Conservation (phyloP, 2,113 vertebrate species). For the Menura novaehollandiae region DNA sequence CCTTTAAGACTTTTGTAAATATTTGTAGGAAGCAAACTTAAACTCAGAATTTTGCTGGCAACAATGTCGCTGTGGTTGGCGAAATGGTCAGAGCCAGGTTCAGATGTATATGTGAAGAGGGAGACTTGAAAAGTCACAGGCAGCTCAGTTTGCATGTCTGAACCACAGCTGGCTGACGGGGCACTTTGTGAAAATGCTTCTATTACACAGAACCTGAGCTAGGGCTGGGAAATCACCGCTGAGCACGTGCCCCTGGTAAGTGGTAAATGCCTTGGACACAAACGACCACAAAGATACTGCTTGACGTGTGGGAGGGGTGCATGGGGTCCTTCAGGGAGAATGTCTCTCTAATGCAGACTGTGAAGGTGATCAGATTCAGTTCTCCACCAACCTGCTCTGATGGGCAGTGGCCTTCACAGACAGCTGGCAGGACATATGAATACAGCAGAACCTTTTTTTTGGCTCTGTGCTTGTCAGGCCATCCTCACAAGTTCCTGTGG, state of each 20-base stretch:
- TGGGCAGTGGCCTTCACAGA: not conserved
- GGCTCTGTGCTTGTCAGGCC: not conserved
- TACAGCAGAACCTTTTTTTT: not conserved
- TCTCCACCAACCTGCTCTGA: not conserved
- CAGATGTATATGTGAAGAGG: not conserved
- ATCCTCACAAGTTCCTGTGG: not conserved
- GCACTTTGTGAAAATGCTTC: not conserved
- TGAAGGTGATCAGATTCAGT: not conserved
- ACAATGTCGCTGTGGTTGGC: not conserved
- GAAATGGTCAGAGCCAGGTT: not conserved
- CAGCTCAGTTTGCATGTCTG: not conserved
- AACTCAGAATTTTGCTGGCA: not conserved
- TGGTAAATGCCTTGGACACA: not conserved
- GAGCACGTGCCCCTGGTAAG: fast-evolving
- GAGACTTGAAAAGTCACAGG: not conserved
- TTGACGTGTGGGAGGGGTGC: not conserved
- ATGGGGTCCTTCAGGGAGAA: not conserved
- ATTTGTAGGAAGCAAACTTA: not conserved
- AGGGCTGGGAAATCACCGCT: not conserved
- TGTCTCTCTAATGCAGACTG: not conserved
- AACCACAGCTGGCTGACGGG: not conserved
- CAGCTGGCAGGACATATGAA: not conserved
- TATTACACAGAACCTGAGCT: not conserved
- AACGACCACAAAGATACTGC: not conserved
- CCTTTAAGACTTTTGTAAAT: not conserved